These are phyloP conservation scores for Melanotus villosus DNA, from an alignment of 2,888 invertebrate species.

Conservation along the genomic window DNA sequence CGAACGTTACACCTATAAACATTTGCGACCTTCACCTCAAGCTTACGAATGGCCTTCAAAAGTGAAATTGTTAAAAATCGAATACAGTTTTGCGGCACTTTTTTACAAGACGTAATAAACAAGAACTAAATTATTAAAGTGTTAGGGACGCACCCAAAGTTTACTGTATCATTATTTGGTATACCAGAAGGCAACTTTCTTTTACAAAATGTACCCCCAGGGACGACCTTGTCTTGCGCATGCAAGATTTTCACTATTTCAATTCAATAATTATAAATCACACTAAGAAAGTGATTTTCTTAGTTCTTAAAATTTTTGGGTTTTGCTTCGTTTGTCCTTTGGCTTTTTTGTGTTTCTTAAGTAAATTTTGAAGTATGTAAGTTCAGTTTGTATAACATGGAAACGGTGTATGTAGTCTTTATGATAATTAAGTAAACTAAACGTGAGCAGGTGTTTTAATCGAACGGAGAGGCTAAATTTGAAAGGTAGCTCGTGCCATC, in stretches of 20 bases:
- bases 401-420: too few species aligned
- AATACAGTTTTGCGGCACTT: neutral
- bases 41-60: slow-evolving; percentile 24
- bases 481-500: slow-evolving; percentile 13
- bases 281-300: neutral
- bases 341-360: too few species aligned
- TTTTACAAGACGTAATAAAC: slow-evolving; percentile 1
- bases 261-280: too few species aligned
- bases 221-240: neutral
- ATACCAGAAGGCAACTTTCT: slow-evolving; percentile 26
- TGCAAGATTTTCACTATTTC: too few species aligned
- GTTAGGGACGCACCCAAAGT: neutral
- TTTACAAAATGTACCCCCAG: neutral
- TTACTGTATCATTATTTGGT: slow-evolving; percentile 21
- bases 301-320: neutral
- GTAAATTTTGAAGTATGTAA: too few species aligned
- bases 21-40: slow-evolving; percentile 30
- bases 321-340: too few species aligned
- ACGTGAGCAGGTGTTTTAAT: neutral
- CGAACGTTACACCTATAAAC: too few species aligned
- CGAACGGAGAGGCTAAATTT: neutral
- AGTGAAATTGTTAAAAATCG: slow-evolving; percentile 25
- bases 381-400: too few species aligned
- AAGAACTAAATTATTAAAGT: neutral
- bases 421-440: too few species aligned